Percentiles rank a stretch among this genome's conserved stretches.
phyloP scores from a whole-genome alignment of 2,797 vertebrate species.

The Peromyscus melanophrys region DNA sequence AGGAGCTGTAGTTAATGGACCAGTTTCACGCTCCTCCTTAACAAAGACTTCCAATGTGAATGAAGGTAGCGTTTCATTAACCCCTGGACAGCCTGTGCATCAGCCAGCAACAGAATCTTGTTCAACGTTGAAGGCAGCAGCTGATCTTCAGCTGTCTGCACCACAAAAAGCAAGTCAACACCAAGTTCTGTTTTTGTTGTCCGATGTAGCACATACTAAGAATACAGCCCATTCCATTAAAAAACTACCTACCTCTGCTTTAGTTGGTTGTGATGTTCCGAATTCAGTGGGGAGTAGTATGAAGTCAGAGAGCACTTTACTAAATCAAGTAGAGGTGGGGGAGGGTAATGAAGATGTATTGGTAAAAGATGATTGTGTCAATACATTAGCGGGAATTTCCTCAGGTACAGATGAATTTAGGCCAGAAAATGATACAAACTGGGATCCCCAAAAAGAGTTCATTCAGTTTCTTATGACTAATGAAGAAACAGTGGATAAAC shows the following conservation, averaged over 20 bases:
- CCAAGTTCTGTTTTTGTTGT: conserved; percentile 93
- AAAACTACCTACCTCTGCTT: conserved; percentile 94
- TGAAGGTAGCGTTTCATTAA: conserved; percentile 94
- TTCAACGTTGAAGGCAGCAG: conserved; percentile 93
- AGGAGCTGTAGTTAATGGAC: conserved; percentile 98
- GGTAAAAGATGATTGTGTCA: conserved; percentile 90
- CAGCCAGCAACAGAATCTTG: conserved; percentile 92
- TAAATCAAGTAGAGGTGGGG: conserved; percentile 92
- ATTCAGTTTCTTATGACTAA: conserved; percentile 94
- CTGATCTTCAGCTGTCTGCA: conserved; percentile 94
- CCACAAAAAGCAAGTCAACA: conserved; percentile 93
- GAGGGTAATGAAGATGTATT: conserved; percentile 90
- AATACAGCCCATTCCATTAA: conserved; percentile 93
- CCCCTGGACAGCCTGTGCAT: conserved; percentile 93
- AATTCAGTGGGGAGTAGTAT: conserved; percentile 91
- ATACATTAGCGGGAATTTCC: conserved; percentile 92
- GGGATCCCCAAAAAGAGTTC: conserved; percentile 94
- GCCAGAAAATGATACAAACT: conserved; percentile 91
- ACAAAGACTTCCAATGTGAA: conserved; percentile 95
- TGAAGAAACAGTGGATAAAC: conserved; percentile 92
- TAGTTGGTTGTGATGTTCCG: conserved; percentile 92
- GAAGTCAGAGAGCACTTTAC: conserved; percentile 93
- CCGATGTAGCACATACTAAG: conserved; percentile 94
- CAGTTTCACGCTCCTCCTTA: conserved; percentile 97
- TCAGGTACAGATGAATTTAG: conserved; percentile 92